Percentiles rank a stretch among this genome's conserved stretches.
Conservation (phyloP, 2,888 invertebrate genomes). For the Scaptodrosophila latifasciaeformis region DNA sequence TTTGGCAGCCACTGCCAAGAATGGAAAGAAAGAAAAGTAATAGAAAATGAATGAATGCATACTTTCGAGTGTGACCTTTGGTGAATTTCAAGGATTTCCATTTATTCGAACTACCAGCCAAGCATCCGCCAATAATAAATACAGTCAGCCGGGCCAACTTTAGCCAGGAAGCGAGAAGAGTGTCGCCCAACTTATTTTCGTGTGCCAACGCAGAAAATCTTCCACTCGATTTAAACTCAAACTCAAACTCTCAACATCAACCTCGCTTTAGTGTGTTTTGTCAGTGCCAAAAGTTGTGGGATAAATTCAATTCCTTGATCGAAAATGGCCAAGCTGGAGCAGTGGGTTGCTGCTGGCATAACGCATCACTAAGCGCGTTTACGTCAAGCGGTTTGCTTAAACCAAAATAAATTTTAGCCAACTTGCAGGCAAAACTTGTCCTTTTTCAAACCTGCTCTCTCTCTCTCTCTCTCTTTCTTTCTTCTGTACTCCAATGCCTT, state of each 20-base stretch:
- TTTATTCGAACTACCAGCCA: constrained; percentile 27
- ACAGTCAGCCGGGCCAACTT: neutral
- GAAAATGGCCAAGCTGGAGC: no score
- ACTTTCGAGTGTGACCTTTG: constrained; percentile 49
- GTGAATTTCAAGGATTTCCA: constrained; percentile 50
- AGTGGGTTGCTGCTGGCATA: constrained; percentile 33
- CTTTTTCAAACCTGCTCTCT: no score
- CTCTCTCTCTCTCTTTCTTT: neutral
- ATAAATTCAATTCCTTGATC: no score
- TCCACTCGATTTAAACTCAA: constrained; percentile 57
- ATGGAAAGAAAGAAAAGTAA: neutral
- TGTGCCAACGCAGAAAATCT: constrained; percentile 55
- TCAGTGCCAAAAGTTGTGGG: no score
- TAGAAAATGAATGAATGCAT: constrained; percentile 14
- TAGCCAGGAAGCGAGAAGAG: constrained; percentile 6
- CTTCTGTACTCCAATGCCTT: neutral
- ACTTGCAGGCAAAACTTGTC: constrained; percentile 51
- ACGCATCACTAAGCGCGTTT: constrained; percentile 56
- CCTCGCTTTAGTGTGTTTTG: no score
- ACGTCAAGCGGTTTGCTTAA: constrained; percentile 36
- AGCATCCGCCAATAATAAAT: constrained; percentile 44
- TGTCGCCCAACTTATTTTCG: constrained; percentile 42
- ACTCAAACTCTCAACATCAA: no score
- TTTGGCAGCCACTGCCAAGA: constrained; percentile 27
- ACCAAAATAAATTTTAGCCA: constrained; percentile 56